Conservation (phyloP, 2,113 vertebrate species). For the Heterotilapia buettikoferi region DNA sequence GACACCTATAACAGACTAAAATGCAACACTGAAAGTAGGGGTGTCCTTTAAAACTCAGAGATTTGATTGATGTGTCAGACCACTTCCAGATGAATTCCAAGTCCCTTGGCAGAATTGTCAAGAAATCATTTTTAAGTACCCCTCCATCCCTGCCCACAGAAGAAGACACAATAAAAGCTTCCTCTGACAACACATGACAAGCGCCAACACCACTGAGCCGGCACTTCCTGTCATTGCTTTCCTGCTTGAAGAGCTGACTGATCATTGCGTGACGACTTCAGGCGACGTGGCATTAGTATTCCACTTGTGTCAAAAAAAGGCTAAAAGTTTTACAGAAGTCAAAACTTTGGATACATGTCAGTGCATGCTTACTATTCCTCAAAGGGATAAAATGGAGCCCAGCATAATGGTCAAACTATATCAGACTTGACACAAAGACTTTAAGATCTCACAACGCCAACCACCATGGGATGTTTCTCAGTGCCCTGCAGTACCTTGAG, state of each 20-base stretch:
- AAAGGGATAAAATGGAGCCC: not conserved
- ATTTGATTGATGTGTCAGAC: not conserved
- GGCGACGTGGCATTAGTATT: not conserved
- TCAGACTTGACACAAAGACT: not conserved
- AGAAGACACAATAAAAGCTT: not conserved
- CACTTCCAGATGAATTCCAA: not conserved
- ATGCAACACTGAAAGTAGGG: not conserved
- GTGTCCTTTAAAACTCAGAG: not conserved
- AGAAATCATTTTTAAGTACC: not conserved
- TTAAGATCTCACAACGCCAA: not conserved
- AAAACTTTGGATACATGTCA: not conserved
- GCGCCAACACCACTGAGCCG: not conserved
- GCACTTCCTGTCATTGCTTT: not conserved
- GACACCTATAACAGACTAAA: not conserved
- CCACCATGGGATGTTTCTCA: not conserved
- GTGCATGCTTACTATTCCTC: not conserved
- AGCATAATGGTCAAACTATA: not conserved
- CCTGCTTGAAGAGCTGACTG: not conserved
- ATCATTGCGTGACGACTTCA: not conserved
- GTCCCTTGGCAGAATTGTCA: not conserved
- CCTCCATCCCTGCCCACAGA: not conserved
- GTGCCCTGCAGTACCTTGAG: slow-evolving; percentile 79
- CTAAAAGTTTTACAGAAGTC: not conserved
- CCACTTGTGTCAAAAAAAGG: not conserved
- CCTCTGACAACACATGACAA: not conserved